A percentile compares a stretch with the other conserved stretches of the same genome.
phyloP scores from a whole-genome alignment of 2,888 invertebrate species.

The Laothoe populi region DNA sequence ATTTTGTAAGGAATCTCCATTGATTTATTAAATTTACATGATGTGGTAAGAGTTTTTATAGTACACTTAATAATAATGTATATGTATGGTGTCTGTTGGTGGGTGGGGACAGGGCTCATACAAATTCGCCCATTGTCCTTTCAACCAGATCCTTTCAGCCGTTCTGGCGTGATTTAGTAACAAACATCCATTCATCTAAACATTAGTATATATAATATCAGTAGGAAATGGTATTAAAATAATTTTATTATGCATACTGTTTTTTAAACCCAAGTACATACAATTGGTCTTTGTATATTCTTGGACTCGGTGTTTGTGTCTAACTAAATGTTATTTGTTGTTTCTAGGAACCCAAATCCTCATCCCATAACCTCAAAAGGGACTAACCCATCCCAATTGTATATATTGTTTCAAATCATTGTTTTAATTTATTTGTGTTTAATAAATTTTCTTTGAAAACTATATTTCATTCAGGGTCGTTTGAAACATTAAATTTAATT shows the following conservation, averaged over 20 bases:
- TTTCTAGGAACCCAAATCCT: constrained; percentile 35
- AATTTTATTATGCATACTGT: constrained; percentile 8
- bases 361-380: neutral
- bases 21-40: too few species aligned
- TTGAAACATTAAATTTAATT: constrained; percentile 21
- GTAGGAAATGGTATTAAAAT: too few species aligned
- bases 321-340: constrained; percentile 30
- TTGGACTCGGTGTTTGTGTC: constrained; percentile 16
- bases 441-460: constrained; percentile 23
- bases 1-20: too few species aligned
- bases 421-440: constrained; percentile 26
- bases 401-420: constrained; percentile 26
- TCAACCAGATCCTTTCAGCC: too few species aligned
- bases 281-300: neutral
- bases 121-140: too few species aligned
- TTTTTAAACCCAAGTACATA: neutral
- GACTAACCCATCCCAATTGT: constrained; percentile 16
- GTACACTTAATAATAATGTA: too few species aligned
- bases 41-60: too few species aligned
- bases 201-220: too few species aligned
- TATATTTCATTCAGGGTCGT: constrained; percentile 5
- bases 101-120: too few species aligned
- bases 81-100: too few species aligned
- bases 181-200: too few species aligned
- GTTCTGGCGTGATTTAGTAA: too few species aligned